Evolutionary conservation across 2,888 invertebrate genomes (phyloP).

Genomic region (Andrena fulva): DNA sequence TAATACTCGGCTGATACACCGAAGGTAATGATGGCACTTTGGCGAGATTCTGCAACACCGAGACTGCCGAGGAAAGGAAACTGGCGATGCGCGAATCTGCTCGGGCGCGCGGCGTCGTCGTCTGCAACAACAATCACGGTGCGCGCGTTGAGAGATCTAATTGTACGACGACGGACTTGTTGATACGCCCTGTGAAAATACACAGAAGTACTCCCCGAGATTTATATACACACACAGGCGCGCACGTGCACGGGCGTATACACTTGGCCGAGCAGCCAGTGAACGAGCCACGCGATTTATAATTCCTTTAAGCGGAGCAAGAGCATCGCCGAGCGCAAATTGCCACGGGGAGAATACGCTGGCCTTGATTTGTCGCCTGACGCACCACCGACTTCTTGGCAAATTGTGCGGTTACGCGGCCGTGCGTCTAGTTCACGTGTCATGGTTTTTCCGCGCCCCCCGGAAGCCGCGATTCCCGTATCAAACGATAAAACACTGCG

Average conservation of each 20-base stretch:
- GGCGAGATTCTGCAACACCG: not conserved
- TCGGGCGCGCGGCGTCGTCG: not conserved
- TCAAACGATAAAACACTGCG: constrained; percentile 3
- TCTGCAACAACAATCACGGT: not conserved
- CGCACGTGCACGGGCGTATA: not conserved
- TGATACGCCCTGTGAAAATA: constrained; percentile 30
- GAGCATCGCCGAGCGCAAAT: constrained; percentile 18
- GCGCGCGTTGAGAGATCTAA: constrained; percentile 21
- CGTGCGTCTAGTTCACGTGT: constrained; percentile 27
- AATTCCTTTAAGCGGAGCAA: constrained; percentile 48
- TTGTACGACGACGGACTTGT: constrained; percentile 30
- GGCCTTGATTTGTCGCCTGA: constrained; percentile 54
- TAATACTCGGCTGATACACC: not conserved
- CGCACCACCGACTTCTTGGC: constrained; percentile 49
- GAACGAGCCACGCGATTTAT: constrained; percentile 49
- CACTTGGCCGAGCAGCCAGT: not conserved
- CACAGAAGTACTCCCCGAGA: constrained; percentile 27
- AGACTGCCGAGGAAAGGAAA: not conserved
- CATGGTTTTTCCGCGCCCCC: constrained; percentile 9
- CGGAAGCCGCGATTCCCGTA: constrained; percentile 22
- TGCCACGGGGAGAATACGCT: constrained; percentile 34
- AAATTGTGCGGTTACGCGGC: constrained; percentile 44
- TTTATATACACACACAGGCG: constrained; percentile 6
- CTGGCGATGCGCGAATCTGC: not conserved
- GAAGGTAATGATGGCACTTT: not conserved